Conservation (phyloP, 2,797 vertebrate species). For the Typhlichthys eigenmanni region DNA sequence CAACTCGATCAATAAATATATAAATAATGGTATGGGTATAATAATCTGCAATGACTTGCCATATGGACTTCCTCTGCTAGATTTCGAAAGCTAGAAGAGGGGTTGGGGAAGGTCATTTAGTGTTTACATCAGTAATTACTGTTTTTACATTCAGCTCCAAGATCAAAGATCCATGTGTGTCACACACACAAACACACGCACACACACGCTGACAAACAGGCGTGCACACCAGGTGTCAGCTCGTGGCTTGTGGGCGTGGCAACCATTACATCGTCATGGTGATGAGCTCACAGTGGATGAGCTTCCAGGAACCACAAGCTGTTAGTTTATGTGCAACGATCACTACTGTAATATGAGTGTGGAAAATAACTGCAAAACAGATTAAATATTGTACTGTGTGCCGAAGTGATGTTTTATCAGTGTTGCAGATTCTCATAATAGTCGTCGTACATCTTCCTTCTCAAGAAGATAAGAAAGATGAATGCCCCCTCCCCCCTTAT, state of each 20-base stretch:
- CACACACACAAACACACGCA: slow-evolving; percentile 19
- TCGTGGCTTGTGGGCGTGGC: slow-evolving; percentile 64
- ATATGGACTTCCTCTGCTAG: slow-evolving; percentile 59
- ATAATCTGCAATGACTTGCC: slow-evolving; percentile 39
- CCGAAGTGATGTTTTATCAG: no score
- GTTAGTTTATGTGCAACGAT: slow-evolving; percentile 40
- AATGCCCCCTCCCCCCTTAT: no score
- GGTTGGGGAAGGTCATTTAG: slow-evolving; percentile 52
- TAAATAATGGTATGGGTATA: slow-evolving; percentile 19
- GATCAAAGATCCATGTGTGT: slow-evolving; percentile 72
- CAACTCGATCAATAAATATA: neutral
- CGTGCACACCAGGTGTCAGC: slow-evolving; percentile 62
- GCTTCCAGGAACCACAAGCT: slow-evolving; percentile 72
- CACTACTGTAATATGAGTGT: neutral
- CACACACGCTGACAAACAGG: slow-evolving; percentile 32
- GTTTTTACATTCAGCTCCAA: slow-evolving; percentile 66
- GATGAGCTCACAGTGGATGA: slow-evolving; percentile 56
- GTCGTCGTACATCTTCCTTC: no score
- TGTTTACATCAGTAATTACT: slow-evolving; percentile 74
- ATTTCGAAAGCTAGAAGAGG: slow-evolving; percentile 47
- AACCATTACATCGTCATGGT: slow-evolving; percentile 47
- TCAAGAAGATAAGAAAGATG: no score
- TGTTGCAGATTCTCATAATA: no score
- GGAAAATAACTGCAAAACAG: neutral
- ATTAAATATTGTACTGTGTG: no score